Conservation (phyloP, 2,888 invertebrate genomes). For the Merodon equestris region DNA sequence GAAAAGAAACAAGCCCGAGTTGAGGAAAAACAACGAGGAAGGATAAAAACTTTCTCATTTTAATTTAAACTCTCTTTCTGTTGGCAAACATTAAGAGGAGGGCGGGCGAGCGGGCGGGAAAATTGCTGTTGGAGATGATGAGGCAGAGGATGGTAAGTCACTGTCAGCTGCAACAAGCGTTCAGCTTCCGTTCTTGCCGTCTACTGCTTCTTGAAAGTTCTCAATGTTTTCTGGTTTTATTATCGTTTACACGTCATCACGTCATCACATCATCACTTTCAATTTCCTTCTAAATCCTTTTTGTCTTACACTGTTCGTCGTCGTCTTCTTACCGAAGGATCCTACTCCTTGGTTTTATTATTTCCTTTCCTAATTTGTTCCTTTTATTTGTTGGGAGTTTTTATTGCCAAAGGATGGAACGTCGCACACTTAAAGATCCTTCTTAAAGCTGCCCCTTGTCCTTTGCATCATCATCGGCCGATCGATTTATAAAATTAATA, state of each 20-base stretch:
- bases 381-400: slow-evolving; percentile 54
- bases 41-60: slow-evolving; percentile 66
- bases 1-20: slow-evolving; percentile 7
- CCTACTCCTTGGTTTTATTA: slow-evolving; percentile 50
- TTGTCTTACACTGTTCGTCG: neutral
- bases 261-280: slow-evolving; percentile 69
- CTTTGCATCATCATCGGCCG: slow-evolving; percentile 10
- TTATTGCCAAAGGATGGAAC: slow-evolving; percentile 38
- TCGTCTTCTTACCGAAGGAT: neutral
- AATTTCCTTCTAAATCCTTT: slow-evolving; percentile 59
- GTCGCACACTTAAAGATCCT: slow-evolving; percentile 36
- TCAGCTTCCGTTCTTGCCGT: slow-evolving; percentile 32
- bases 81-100: neutral
- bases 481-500: slow-evolving; percentile 67
- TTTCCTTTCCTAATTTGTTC: slow-evolving; percentile 58
- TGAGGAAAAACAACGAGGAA: slow-evolving; percentile 23
- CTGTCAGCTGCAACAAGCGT: slow-evolving; percentile 53
- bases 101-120: slow-evolving; percentile 17
- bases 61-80: slow-evolving; percentile 61
- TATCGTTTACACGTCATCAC: slow-evolving; percentile 69
- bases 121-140: too few relatives aligned
- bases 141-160: slow-evolving; percentile 22
- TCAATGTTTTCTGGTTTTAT: slow-evolving; percentile 57
- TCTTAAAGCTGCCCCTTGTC: slow-evolving; percentile 31
- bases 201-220: slow-evolving; percentile 21